Base-by-base conservation (phyloP, 2,113 vertebrate genomes). In the Mixornis gularis region DNA sequence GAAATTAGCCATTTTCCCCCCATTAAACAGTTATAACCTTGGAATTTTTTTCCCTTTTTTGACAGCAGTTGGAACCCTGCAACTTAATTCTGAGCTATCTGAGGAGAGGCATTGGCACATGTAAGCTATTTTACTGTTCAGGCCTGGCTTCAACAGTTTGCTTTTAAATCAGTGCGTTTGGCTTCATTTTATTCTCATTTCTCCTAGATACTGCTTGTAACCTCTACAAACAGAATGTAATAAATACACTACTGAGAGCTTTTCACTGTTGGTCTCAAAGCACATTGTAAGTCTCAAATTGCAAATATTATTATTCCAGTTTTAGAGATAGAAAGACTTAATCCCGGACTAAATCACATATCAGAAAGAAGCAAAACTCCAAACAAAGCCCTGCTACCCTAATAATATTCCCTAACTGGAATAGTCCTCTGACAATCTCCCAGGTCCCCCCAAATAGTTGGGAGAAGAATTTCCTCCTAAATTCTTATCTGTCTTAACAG, bases 21-120 rank as follows among this genome's bases (percentile, higher is more conserved):
- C 77, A 93, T 85, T 95, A 87, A 96, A 93, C 85, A 78, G 80
- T 87, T 94, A 95, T 64, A 96, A 93, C 79, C 88, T 94, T 96
- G 85, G 77, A 91, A 82, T 79, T 74, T 34, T 94, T 94, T 81
- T 72, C n/a, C n/a, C 56, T 48, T 78, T 87, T 84, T 89, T 55
- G 34, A 77, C 59, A 92, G 66, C 25, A 66, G 9, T 43, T 74
- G 56, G 76, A 95, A 93, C 20, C 44, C 49, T 92, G 62, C 36
- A 90, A 79, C 73, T 85, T 70, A 92, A 72, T 81, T 86, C 53
- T 65, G 55, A 63, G 79, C 59, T 88, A 79, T 17, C 15, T 40
- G 81, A 92, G 70, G 49, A 66, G 30, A 89, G 18, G 29, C 46
- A 58, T 34, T 68, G 72, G 76, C 90, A 89, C 16, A 43, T 7